phyloP scores from a whole-genome alignment of 2,113 vertebrate genomes.

The Beaufortia kweichowensis region DNA sequence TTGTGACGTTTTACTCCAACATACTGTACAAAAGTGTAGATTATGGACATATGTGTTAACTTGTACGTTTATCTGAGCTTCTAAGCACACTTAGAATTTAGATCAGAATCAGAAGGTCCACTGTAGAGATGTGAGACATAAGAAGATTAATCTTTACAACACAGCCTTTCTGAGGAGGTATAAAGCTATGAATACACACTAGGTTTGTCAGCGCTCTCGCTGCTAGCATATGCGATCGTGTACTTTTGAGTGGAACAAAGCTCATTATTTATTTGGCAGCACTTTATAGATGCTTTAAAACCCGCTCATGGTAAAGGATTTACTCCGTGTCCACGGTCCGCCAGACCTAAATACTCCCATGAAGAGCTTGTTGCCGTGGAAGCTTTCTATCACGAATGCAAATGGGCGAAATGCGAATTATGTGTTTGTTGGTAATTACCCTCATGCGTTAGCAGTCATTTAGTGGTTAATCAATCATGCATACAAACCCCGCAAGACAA shows the following conservation, averaged over 20 bases:
- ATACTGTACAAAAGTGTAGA: not conserved
- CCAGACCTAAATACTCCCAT: conserved; percentile 6
- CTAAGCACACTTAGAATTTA: not conserved
- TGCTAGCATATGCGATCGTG: not conserved
- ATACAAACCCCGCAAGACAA: conserved; percentile 14
- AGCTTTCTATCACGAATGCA: not conserved
- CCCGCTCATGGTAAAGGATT: conserved; percentile 20
- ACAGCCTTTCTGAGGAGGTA: not conserved
- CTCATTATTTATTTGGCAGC: conserved; percentile 18
- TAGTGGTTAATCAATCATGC: conserved; percentile 44
- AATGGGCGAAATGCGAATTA: conserved; percentile 24
- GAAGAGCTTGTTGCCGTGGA: conserved; percentile 12
- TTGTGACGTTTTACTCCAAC: not conserved
- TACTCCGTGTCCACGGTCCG: not conserved
- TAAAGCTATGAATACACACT: conserved; percentile 1
- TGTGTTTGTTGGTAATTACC: conserved; percentile 36
- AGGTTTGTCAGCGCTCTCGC: not conserved
- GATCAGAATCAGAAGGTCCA: not conserved
- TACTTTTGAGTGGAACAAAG: conserved; percentile 10
- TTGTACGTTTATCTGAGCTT: not conserved
- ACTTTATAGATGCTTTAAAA: conserved; percentile 27
- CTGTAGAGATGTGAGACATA: not conserved
- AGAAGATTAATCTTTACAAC: conserved; percentile 7
- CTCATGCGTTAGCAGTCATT: conserved; percentile 34
- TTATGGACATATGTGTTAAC: not conserved